phyloP scores from a whole-genome alignment of 2,888 invertebrate genomes.

The Hipparchia sbordonii region DNA sequence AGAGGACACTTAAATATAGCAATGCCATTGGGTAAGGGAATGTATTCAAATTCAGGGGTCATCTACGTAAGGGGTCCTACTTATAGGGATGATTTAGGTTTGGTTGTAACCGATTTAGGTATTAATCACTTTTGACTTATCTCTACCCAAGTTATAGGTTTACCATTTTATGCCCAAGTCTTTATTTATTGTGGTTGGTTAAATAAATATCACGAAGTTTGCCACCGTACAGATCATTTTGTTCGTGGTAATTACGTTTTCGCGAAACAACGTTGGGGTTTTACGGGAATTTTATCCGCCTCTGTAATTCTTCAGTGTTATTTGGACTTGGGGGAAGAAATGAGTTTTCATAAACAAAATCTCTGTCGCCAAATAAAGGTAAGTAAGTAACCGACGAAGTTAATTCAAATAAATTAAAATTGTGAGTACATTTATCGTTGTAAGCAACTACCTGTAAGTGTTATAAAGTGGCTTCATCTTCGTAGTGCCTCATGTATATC shows the following conservation, averaged over 20 bases:
- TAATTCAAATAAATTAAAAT: not conserved
- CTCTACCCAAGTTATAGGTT: no score
- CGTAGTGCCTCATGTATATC: no score
- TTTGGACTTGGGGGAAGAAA: not conserved
- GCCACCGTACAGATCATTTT: slow-evolving; percentile 9
- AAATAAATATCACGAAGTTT: slow-evolving; percentile 1
- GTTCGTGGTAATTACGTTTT: slow-evolving; percentile 11
- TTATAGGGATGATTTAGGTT: no score
- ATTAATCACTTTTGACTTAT: no score
- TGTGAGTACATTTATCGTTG: no score
- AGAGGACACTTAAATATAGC: no score
- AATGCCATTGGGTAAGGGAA: no score
- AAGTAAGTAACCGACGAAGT: not conserved
- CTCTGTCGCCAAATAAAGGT: not conserved
- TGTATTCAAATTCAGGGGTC: no score
- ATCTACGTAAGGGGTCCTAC: no score
- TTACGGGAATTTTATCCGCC: slow-evolving; percentile 7
- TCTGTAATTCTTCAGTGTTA: slow-evolving; percentile 9
- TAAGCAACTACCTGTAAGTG: no score
- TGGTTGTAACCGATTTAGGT: no score
- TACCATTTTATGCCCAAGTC: not conserved
- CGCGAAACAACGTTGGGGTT: slow-evolving; percentile 2
- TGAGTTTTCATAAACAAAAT: slow-evolving; percentile 1
- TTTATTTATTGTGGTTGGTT: not conserved
- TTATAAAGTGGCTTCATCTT: no score